Conservation (phyloP, 2,113 vertebrate species). For the Oriolus oriolus region DNA sequence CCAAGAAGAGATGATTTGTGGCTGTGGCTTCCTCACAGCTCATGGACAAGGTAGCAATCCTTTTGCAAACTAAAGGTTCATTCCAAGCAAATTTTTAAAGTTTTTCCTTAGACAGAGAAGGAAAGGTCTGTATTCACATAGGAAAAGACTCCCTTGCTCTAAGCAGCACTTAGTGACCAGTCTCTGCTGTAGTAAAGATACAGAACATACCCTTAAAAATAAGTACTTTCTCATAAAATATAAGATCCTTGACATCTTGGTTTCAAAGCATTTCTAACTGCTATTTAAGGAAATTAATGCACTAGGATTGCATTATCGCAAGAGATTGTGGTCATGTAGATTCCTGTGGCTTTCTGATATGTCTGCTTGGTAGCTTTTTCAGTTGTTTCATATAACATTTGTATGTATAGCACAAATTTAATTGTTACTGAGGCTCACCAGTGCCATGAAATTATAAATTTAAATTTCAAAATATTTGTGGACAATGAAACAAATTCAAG, state of each 20-base stretch:
- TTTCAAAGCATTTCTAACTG: neutral
- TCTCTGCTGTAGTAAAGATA: neutral
- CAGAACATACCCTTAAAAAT: neutral
- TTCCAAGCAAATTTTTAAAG: neutral
- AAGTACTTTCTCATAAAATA: neutral
- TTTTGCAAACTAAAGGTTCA: neutral
- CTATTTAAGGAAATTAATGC: neutral
- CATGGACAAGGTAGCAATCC: neutral
- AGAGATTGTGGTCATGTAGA: neutral
- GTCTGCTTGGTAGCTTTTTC: neutral
- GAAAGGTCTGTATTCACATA: neutral
- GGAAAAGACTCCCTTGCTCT: neutral
- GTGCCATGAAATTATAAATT: neutral
- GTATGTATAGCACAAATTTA: neutral
- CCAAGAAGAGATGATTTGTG: neutral
- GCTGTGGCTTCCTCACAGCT: neutral
- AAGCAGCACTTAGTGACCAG: neutral
- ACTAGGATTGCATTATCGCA: neutral
- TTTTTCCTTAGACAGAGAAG: neutral
- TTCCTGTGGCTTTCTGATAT: neutral
- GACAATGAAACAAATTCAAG: neutral
- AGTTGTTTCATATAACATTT: neutral
- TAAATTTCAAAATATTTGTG: neutral
- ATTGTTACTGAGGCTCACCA: neutral
- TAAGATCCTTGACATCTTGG: neutral